These are phyloP conservation scores for Acutogordius australiensis DNA, from an alignment of 2,888 invertebrate genomes.

Conservation along the genomic window DNA sequence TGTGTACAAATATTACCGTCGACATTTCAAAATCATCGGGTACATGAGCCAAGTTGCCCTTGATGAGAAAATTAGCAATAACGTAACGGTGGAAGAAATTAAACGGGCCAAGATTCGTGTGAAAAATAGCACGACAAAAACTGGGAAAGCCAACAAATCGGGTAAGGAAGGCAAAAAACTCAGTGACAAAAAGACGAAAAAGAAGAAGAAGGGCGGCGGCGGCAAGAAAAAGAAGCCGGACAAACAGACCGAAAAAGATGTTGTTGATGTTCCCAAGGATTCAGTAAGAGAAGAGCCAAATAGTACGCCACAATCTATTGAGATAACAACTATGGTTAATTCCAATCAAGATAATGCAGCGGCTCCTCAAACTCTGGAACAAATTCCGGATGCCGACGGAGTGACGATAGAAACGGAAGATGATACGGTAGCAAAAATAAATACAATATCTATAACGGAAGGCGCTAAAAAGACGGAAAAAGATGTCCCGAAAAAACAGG, in stretches of 20 bases:
- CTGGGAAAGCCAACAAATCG: too few relatives aligned
- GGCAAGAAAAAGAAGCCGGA: background rate
- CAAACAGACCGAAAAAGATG: background rate
- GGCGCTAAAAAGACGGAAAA: too few relatives aligned
- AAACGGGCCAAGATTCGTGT: background rate
- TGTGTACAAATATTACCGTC: background rate
- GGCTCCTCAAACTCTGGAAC: background rate
- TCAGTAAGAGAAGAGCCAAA: background rate
- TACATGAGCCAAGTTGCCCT: slow-evolving; percentile 5
- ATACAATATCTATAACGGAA: too few relatives aligned
- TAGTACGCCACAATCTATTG: too few relatives aligned
- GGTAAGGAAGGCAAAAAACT: too few relatives aligned
- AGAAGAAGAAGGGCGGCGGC: background rate
- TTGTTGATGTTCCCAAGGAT: too few relatives aligned
- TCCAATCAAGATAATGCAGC: background rate
- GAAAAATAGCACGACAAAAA: background rate
- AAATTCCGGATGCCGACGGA: background rate
- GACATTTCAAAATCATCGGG: background rate
- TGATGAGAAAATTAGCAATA: background rate
- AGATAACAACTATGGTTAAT: too few relatives aligned
- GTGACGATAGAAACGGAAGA: background rate
- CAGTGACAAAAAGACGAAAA: slow-evolving; percentile 10
- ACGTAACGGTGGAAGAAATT: background rate
- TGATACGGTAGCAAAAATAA: background rate
- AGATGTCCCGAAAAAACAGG: too few relatives aligned